Evolutionary conservation across 2,113 vertebrate species (phyloP), one percentile per base, ranked within the genome.

Genomic region (Actenoides hombroni): DNA sequence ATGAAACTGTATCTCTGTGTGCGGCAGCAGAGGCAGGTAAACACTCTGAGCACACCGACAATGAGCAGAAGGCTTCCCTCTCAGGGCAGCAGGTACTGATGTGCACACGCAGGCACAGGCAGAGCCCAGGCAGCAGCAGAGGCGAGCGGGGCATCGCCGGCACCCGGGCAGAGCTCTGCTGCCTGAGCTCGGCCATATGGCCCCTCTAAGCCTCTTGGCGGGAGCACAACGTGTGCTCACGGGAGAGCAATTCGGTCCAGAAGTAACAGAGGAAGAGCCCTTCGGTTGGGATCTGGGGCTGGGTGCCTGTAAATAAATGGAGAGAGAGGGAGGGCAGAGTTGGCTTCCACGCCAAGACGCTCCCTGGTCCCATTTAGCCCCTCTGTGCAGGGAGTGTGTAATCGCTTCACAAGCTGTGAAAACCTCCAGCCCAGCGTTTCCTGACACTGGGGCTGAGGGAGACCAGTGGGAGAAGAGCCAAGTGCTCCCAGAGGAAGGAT

Each of bases 91-190:
- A 1, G 6, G 3, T 9, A 21, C 7, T 18, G 25, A 11, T 5
- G 24, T 0, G 16, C 3, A 7, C 4, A 20, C 48, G 19, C 8
- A 4, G 1, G 9, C 2, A 6, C 25, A 13, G 3, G 2, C 51
- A 16, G 19, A 16, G 33, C 0, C 2, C 2, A 29, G 64, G 21
- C 40, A 10, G 1, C 63, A n/a, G 90, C 77, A n/a, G 77, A 4
- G 4, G 10, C 1, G 10, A 37, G 68, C 2, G 0, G 40, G 35
- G 60, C 16, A 6, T 28, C 26, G 60, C 35, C 20, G 21, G n/a
- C 57, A 24, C 12, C 31, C 2, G 60, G 2, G 17, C 54, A 6
- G 20, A 35, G 63, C 51, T 81, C 46, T 26, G 40, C 57, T 42
- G 64, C 51, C 51, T 16, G 56, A 68, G 74, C 64, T 59, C 33